Percentiles rank a stretch among this genome's conserved stretches.
Evolutionary conservation across 2,888 invertebrate genomes (phyloP).

Genomic region (Deilephila porcellus): DNA sequence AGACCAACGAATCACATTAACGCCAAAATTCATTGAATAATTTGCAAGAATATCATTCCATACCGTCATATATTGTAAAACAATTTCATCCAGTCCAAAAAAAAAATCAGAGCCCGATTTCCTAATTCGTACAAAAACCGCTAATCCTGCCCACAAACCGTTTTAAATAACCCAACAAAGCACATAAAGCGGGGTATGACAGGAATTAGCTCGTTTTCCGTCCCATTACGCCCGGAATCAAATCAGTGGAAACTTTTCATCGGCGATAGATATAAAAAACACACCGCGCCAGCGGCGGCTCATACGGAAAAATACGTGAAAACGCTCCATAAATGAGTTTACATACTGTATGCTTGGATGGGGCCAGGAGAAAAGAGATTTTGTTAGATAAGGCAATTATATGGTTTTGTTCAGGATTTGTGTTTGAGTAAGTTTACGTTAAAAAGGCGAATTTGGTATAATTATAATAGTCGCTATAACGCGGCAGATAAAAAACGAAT

Average conservation of each 20-base stretch:
- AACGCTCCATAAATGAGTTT: conserved; percentile 43
- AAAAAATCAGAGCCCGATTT: too few relatives aligned
- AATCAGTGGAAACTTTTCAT: conserved; percentile 24
- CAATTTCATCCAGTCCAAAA: too few relatives aligned
- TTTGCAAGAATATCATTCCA: too few relatives aligned
- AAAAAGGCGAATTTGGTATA: too few relatives aligned
- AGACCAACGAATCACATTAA: too few relatives aligned
- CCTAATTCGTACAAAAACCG: not conserved
- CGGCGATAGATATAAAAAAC: conserved; percentile 20
- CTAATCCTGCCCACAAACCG: not conserved
- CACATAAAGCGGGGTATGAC: not conserved
- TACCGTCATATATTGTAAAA: too few relatives aligned
- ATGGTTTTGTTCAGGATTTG: too few relatives aligned
- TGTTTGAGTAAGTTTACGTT: too few relatives aligned
- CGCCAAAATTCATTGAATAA: too few relatives aligned
- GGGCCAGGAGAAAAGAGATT: conserved; percentile 32
- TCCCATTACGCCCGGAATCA: conserved; percentile 4
- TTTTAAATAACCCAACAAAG: not conserved
- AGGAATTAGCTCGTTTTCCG: conserved; percentile 24
- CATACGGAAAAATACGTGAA: conserved; percentile 33
- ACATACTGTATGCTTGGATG: conserved; percentile 42
- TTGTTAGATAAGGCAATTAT: too few relatives aligned
- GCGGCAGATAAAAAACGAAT: too few relatives aligned
- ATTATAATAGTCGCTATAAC: too few relatives aligned
- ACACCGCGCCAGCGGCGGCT: not conserved